phyloP scores from a whole-genome alignment of 1,140 invertebrate genomes.

The Dufourea novaeangliae region DNA sequence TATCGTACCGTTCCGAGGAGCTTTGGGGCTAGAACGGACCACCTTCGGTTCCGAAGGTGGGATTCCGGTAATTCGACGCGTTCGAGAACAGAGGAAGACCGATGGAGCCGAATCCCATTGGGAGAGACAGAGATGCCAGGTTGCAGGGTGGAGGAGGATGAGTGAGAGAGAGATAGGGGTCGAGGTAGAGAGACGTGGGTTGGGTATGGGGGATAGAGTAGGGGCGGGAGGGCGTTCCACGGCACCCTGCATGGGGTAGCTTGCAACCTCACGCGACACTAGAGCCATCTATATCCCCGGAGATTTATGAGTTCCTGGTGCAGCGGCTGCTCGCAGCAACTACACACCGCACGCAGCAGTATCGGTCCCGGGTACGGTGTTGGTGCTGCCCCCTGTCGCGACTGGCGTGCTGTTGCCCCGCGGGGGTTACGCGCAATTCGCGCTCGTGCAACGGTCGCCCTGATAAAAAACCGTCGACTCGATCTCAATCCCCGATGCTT shows the following conservation, averaged over 20 bases:
- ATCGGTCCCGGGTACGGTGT: conserved; percentile 73
- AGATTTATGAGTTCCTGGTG: conserved; percentile 81
- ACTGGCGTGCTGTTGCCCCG: conserved; percentile 78
- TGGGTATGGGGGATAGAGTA: conserved; percentile 61
- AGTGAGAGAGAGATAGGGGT: conserved; percentile 6
- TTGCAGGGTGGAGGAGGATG: neutral
- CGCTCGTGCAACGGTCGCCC: conserved; percentile 74
- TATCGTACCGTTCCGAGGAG: neutral
- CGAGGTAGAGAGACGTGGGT: conserved; percentile 56
- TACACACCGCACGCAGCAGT: conserved; percentile 75
- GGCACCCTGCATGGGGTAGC: conserved; percentile 81
- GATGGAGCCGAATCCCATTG: conserved; percentile 20
- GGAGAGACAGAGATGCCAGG: neutral
- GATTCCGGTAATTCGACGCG: conserved; percentile 78
- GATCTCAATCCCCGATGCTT: conserved; percentile 76
- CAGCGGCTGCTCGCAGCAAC: conserved; percentile 78
- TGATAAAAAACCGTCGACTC: conserved; percentile 77
- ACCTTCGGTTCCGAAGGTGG: conserved; percentile 71
- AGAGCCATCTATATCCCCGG: conserved; percentile 81
- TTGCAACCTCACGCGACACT: conserved; percentile 80
- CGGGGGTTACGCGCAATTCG: conserved; percentile 81
- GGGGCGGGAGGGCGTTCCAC: conserved; percentile 76
- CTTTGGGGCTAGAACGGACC: conserved; percentile 34
- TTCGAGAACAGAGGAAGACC: conserved; percentile 49
- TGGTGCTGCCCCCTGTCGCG: conserved; percentile 78